Evolutionary conservation across 2,888 invertebrate genomes (phyloP).

Genomic region (Nudaria mundana): DNA sequence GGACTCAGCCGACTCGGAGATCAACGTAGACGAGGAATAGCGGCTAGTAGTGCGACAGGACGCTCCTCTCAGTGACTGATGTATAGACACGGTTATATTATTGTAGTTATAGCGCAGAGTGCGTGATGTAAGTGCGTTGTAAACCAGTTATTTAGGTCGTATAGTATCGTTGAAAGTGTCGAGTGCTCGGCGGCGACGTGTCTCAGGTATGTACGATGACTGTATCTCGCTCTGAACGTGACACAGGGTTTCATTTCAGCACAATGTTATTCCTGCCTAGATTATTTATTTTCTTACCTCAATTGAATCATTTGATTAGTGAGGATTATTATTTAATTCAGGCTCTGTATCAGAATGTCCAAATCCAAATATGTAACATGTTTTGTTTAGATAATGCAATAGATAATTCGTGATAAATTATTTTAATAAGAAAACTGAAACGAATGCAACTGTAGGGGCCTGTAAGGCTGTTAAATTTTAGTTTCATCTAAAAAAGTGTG

Average conservation of each 20-base stretch:
- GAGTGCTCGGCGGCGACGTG: slow-evolving; percentile 59
- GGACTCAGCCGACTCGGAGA: slow-evolving; percentile 76
- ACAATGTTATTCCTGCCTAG: slow-evolving; percentile 39
- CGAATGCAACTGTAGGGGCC: no score
- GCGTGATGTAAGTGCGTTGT: slow-evolving; percentile 59
- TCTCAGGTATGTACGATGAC: slow-evolving; percentile 66
- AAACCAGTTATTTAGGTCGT: slow-evolving; percentile 57
- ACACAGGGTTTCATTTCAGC: slow-evolving; percentile 66
- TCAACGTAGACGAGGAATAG: slow-evolving; percentile 78
- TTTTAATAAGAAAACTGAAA: no score
- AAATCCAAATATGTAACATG: background rate
- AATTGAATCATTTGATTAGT: slow-evolving; percentile 30
- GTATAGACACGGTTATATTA: slow-evolving; percentile 58
- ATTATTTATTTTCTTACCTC: slow-evolving; percentile 49
- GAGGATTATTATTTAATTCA: slow-evolving; percentile 54
- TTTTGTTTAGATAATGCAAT: no score
- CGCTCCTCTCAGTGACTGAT: slow-evolving; percentile 52
- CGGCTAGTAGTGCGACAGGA: slow-evolving; percentile 38
- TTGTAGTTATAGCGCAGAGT: slow-evolving; percentile 52
- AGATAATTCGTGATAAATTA: no score
- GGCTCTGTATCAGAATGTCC: background rate
- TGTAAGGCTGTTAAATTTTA: no score
- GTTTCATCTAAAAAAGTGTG: no score
- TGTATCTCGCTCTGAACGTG: slow-evolving; percentile 41
- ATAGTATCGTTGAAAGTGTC: slow-evolving; percentile 58